phyloP scores from a whole-genome alignment of 2,888 invertebrate species.

The Ryuthela nishihirai region DNA sequence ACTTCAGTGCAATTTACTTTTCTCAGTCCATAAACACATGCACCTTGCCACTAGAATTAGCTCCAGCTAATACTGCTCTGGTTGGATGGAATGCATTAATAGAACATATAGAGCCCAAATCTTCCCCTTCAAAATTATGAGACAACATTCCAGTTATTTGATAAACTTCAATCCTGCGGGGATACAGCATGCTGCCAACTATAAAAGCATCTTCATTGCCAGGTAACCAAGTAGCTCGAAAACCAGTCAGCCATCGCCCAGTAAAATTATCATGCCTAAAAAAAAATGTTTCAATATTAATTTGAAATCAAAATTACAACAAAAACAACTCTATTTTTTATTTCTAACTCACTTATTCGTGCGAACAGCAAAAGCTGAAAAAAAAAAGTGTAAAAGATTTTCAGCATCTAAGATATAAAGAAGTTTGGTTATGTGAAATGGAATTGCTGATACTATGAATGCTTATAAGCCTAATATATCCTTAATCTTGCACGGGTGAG shows the following conservation, averaged over 20 bases:
- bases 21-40: constrained; percentile 48
- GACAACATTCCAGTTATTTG: constrained; percentile 46
- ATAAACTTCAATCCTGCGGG: constrained; percentile 52
- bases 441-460: too few species aligned
- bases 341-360: neutral
- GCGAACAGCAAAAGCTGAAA: neutral
- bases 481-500: too few species aligned
- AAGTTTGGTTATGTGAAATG: too few species aligned
- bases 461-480: too few species aligned
- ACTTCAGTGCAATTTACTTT: neutral
- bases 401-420: too few species aligned
- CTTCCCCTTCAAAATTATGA: constrained; percentile 45
- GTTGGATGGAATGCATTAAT: constrained; percentile 51
- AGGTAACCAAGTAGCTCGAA: constrained; percentile 54
- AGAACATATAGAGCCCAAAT: constrained; percentile 49
- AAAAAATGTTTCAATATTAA: constrained; percentile 30
- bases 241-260: constrained; percentile 54
- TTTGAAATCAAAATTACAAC: neutral
- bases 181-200: constrained; percentile 51
- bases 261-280: constrained; percentile 52
- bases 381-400: neutral
- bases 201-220: constrained; percentile 52
- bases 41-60: constrained; percentile 53
- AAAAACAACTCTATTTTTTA: too few species aligned
- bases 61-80: constrained; percentile 50